Conservation (phyloP, 2,113 vertebrate genomes). For the Paramisgurnus dabryanus region DNA sequence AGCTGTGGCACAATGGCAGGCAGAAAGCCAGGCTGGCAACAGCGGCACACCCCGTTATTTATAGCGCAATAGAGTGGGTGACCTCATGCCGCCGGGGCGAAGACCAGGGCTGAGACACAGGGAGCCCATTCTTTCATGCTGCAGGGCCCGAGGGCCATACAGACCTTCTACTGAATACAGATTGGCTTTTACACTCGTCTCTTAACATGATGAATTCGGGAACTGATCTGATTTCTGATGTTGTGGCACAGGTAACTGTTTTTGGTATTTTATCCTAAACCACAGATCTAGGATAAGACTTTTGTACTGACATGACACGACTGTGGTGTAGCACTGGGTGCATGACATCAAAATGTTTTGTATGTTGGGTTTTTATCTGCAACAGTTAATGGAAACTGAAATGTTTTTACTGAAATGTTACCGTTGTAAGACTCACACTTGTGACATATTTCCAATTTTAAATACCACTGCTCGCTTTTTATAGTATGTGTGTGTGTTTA, state of each 20-base stretch:
- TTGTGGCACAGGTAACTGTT: background rate
- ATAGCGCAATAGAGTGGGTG: conserved; percentile 52
- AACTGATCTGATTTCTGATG: background rate
- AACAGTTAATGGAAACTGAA: background rate
- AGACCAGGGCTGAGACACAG: conserved; percentile 47
- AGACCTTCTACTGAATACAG: conserved; percentile 10
- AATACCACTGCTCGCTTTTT: no score
- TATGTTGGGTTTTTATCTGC: background rate
- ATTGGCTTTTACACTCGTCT: background rate
- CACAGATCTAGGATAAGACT: background rate
- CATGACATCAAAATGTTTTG: background rate
- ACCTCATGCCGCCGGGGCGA: conserved; percentile 46
- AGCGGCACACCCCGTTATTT: conserved; percentile 57
- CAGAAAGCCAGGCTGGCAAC: conserved; percentile 47
- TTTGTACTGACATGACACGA: background rate
- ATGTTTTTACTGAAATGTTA: no score
- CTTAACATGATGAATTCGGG: background rate
- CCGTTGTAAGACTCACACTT: no score
- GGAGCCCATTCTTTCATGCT: conserved; percentile 45
- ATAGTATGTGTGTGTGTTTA: no score
- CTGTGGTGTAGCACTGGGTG: background rate
- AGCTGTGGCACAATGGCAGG: conserved; percentile 56
- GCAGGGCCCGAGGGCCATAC: conserved; percentile 9
- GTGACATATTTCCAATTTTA: no score
- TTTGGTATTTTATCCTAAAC: background rate